These are phyloP conservation scores for Dipodomys stephensi DNA, from an alignment of 2,113 vertebrate species.

Conservation along the genomic window DNA sequence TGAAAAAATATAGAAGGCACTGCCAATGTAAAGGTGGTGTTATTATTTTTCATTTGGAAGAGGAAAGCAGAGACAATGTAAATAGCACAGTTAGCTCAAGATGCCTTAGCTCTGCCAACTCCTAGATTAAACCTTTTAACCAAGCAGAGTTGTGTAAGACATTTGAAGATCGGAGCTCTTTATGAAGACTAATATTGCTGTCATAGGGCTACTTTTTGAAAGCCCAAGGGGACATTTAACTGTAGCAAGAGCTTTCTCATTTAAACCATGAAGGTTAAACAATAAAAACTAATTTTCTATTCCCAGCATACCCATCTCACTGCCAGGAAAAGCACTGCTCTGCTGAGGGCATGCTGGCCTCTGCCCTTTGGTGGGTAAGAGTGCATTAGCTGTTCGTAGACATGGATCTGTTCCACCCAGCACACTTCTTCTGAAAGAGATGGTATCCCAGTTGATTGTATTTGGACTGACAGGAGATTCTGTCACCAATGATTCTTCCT, in stretches of 20 bases:
- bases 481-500: not conserved
- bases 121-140: conserved; percentile 19
- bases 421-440: not conserved
- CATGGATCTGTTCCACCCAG: not conserved
- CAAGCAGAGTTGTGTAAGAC: not conserved
- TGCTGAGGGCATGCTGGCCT: not conserved
- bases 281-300: conserved; percentile 79
- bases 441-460: not conserved
- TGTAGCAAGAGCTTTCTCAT: conserved; percentile 66
- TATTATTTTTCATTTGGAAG: not conserved
- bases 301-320: conserved; percentile 56
- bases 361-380: not conserved
- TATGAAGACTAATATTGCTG: conserved; percentile 78
- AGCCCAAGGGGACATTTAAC: conserved; percentile 68
- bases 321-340: conserved; percentile 53
- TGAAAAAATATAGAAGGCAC: not conserved
- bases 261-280: conserved; percentile 78
- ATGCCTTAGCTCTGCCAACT: not conserved
- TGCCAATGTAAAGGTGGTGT: not conserved
- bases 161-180: conserved; percentile 57
- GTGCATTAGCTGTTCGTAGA: not conserved
- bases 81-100: not conserved
- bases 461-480: not conserved
- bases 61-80: not conserved
- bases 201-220: conserved; percentile 69